Base-by-base conservation (phyloP, 2,113 vertebrate species). In the Nicator chloris region DNA sequence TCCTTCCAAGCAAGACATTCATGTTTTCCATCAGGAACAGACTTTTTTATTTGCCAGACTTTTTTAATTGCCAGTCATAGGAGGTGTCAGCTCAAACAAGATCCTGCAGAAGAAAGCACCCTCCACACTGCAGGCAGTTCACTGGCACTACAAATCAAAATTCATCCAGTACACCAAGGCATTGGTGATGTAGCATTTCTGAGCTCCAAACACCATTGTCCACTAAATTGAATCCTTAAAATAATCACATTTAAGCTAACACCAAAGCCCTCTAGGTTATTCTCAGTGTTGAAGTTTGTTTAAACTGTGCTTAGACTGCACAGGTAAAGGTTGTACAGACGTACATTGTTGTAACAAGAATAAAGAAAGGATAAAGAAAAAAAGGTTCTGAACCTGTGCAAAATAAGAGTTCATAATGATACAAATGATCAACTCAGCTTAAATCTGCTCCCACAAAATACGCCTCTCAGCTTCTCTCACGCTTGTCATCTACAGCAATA, bases 361-460 rank as follows among this genome's bases (percentile, higher is more conserved):
- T n/a, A n/a, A n/a, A n/a, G n/a, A n/a, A n/a, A n/a, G n/a, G n/a
- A n/a, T n/a, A n/a, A n/a, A n/a, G n/a, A n/a, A n/a, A n/a, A n/a
- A n/a, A n/a, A n/a, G n/a, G n/a, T n/a, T n/a, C n/a, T n/a, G n/a
- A n/a, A n/a, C 13, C 60, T 81, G 30, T 64, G 31, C 33, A 87
- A 92, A 93, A 84, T 3, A 6, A 63, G 31, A 83, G 49, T 24
- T 86, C 68, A 73, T 24, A 72, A 65, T 22, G 10, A 75, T 53
- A 87, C 40, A 84, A 81, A 66, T 61, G 0, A 97, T 47, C 54
- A 80, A 65, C 7, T 69, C 71, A 77, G 42, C 22, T 83, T 73
- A 65, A 85, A 92, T 73, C 56, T 78, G 35, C 50, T 90, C 72
- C 76, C 44, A 64, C 68, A 82, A 92, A 95, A 92, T 45, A 92